Base-by-base conservation (phyloP, 1,140 invertebrate genomes). In the Brachionus rubens region DNA sequence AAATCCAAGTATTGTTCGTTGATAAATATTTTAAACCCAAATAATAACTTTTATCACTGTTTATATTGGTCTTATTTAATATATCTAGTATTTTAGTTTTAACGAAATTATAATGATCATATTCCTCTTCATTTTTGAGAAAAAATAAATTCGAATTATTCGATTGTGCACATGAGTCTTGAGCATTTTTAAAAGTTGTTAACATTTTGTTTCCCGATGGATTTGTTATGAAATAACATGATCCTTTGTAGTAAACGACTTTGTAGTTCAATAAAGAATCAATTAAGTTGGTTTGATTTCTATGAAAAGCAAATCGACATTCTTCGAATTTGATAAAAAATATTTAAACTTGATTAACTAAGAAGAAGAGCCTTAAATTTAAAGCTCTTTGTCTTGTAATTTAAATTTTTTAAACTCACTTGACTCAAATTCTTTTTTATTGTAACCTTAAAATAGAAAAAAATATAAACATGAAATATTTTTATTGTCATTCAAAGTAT, bases 221-320 rank as follows among this genome's bases (percentile, higher is more conserved):
- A 33, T 59, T 59, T n/a, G 54, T 36, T n/a, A 21, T 33, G 36
- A 59, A 59, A 59, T 59, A 59, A 19, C 54, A 59, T 3, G 54
- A 59, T n/a, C 36, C 54, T 59, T 59, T 36, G 19, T 6, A 33
- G 16, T 36, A 30, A 36, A 19, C 12, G 5, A 54, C 52, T 28
- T 54, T 24, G 33, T 54, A 54, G 26, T 54, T 54, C 16, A 28
- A 28, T 30, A 54, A 30, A 3, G 28, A 54, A 5, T 28, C 12
- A 4, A 54, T 28, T 14, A 28, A 12, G 28, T 26, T 30, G 14
- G 52, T 28, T 14, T 24, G 52, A 26, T 54, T 28, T 10, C 24
- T 54, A 3, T 28, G 3, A 28, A 54, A 54, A 30, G 52, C 52
- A 54, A 28, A 14, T 26, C 33, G 52, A 12, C 52, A 54, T 28